phyloP scores from a whole-genome alignment of 2,113 vertebrate species.

The Leuciscus idus region DNA sequence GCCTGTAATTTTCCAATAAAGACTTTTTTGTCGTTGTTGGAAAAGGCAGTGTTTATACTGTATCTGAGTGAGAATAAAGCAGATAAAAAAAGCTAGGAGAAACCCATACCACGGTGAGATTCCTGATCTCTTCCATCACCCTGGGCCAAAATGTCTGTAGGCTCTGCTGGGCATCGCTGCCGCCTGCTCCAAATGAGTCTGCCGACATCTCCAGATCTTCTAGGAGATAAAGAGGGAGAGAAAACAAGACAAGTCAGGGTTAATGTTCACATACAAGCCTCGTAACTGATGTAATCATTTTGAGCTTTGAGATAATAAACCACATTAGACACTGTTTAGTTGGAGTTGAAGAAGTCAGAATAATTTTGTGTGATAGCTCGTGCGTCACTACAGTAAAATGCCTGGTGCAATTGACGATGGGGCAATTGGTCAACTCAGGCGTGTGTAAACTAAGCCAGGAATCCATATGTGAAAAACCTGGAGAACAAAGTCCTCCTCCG shows the following conservation, averaged over 20 bases:
- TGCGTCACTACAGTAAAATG: background rate
- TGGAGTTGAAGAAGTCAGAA: background rate
- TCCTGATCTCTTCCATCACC: conserved; percentile 98
- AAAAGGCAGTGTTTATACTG: background rate
- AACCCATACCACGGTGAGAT: conserved; percentile 88
- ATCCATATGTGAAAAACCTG: conserved; percentile 25
- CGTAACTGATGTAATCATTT: background rate
- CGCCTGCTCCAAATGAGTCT: conserved; percentile 86
- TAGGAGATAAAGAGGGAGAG: conserved; percentile 51
- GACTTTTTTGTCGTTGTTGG: background rate
- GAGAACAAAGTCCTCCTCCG: conserved; percentile 10
- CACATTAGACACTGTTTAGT: background rate
- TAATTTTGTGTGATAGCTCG: background rate
- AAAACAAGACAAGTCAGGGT: background rate
- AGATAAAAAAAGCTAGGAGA: background rate
- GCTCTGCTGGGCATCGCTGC: conserved; percentile 94
- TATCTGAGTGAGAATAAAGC: background rate
- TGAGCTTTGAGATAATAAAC: conserved; percentile 3
- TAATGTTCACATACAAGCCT: background rate
- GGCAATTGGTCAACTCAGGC: background rate
- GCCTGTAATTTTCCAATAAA: background rate
- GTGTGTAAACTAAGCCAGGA: background rate
- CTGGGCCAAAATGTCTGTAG: conserved; percentile 98
- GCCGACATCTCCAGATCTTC: conserved; percentile 85
- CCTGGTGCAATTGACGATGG: background rate